Conservation (phyloP, 2,797 vertebrate genomes). For the Protosalanx chinensis region DNA sequence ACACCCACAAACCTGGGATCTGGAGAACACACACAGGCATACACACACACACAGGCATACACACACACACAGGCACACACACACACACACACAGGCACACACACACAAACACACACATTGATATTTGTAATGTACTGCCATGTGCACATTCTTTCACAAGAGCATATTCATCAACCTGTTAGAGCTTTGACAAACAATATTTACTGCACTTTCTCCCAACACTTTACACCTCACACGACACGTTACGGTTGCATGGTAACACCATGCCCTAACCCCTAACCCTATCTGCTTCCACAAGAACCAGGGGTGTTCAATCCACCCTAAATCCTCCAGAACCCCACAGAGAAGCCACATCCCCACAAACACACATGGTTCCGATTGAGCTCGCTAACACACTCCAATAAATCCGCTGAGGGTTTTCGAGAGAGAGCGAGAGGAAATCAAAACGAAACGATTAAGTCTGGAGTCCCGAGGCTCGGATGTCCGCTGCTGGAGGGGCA, state of each 20-base stretch:
- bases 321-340: constrained; percentile 59
- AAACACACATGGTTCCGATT: constrained; percentile 65
- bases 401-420: constrained; percentile 49
- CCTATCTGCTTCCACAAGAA: constrained; percentile 53
- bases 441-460: constrained; percentile 46
- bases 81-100: neutral
- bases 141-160: neutral
- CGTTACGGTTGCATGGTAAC: constrained; percentile 49
- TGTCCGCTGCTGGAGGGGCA: constrained; percentile 15
- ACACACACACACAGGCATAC: neutral
- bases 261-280: constrained; percentile 32
- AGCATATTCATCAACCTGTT: constrained; percentile 2
- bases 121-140: neutral
- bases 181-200: constrained; percentile 15
- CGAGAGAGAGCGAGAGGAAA: constrained; percentile 44
- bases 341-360: constrained; percentile 52
- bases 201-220: constrained; percentile 5
- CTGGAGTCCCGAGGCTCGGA: constrained; percentile 25
- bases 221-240: constrained; percentile 46
- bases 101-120: neutral
- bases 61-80: neutral
- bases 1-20: constrained; percentile 91
- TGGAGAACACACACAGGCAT: constrained; percentile 44
- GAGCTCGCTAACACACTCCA: constrained; percentile 47
- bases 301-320: constrained; percentile 35